These are phyloP conservation scores for Pholis gunnellus DNA, from an alignment of 2,113 vertebrate genomes.

Conservation along the genomic window DNA sequence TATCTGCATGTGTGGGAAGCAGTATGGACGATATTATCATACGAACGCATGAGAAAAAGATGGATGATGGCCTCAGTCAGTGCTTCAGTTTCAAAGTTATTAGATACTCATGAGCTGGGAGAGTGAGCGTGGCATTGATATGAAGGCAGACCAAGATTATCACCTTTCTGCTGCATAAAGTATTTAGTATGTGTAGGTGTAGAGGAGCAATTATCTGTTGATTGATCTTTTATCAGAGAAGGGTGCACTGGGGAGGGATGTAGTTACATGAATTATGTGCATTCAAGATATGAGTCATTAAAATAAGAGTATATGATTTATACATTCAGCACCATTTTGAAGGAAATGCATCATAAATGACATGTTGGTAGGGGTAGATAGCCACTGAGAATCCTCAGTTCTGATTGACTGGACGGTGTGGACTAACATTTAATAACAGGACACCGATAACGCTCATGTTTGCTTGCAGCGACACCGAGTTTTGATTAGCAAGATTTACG, in stretches of 20 bases:
- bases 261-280: slow-evolving; percentile 23
- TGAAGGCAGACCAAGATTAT: slow-evolving; percentile 18
- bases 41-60: slow-evolving; percentile 47
- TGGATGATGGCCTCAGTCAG: slow-evolving; percentile 44
- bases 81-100: slow-evolving; percentile 54
- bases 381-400: background rate
- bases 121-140: slow-evolving; percentile 29
- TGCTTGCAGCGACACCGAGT: background rate
- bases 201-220: slow-evolving; percentile 27
- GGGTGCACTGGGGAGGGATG: background rate
- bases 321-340: background rate
- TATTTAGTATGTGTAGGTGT: slow-evolving; percentile 17
- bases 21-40: slow-evolving; percentile 52
- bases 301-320: background rate
- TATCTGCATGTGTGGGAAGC: slow-evolving; percentile 74
- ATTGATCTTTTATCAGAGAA: slow-evolving; percentile 12
- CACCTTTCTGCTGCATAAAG: slow-evolving; percentile 19
- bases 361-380: background rate
- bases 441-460: too few relatives aligned
- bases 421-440: background rate
- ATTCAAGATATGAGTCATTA: slow-evolving; percentile 9
- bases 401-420: background rate
- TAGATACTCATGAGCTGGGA: slow-evolving; percentile 46
- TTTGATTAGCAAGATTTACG: background rate
- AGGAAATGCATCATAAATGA: background rate